Evolutionary conservation across 2,888 invertebrate genomes (phyloP).

Genomic region (Synergus gifuensis): DNA sequence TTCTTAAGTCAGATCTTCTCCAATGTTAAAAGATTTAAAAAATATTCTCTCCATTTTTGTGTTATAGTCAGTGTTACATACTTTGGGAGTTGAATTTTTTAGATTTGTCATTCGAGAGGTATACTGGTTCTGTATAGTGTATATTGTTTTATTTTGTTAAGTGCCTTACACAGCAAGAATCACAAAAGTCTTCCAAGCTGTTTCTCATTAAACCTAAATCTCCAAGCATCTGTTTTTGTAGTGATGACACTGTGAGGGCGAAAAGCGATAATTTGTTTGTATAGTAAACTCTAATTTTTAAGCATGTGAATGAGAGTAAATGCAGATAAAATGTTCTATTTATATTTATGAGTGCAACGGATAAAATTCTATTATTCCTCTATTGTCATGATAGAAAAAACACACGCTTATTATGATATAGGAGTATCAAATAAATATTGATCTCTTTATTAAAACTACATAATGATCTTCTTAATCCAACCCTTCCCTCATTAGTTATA

Average conservation of each 20-base stretch:
- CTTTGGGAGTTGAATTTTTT: conserved; percentile 39
- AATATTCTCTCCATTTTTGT: conserved; percentile 8
- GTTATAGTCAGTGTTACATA: neutral
- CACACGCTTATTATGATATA: conserved; percentile 75
- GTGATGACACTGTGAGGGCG: conserved; percentile 47
- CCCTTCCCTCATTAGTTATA: conserved; percentile 32
- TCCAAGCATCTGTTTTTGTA: conserved; percentile 57
- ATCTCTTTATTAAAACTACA: conserved; percentile 72
- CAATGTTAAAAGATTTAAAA: conserved; percentile 8
- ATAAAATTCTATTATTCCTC: conserved; percentile 70
- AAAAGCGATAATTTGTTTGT: conserved; percentile 52
- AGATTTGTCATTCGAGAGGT: conserved; percentile 57
- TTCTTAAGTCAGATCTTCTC: conserved; percentile 34
- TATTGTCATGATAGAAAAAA: conserved; percentile 74
- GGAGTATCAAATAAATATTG: conserved; percentile 77
- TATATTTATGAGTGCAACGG: conserved; percentile 67
- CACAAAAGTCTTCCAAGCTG: conserved; percentile 77
- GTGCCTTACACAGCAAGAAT: conserved; percentile 78
- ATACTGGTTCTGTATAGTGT: conserved; percentile 55
- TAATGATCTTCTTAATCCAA: conserved; percentile 54
- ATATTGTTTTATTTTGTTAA: conserved; percentile 70
- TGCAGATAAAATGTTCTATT: conserved; percentile 64
- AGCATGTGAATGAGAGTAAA: conserved; percentile 45
- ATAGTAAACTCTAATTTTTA: neutral
- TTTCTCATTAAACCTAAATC: conserved; percentile 69